A percentile compares a stretch with the other conserved stretches of the same genome.
Conservation (phyloP, 2,113 vertebrate genomes). For the Embiotoca jacksoni region DNA sequence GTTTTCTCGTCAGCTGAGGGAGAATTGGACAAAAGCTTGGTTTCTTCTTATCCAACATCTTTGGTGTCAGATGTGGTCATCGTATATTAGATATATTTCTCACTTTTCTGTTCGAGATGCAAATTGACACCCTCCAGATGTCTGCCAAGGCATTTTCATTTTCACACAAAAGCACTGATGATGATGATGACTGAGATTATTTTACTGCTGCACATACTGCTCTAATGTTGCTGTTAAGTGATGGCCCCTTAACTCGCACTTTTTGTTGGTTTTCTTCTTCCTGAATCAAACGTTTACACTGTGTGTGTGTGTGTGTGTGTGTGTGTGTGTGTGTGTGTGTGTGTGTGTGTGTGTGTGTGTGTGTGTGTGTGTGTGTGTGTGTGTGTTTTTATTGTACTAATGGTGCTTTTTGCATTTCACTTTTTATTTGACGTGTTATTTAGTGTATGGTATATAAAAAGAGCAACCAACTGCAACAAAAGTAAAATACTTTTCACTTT, state of each 20-base stretch:
- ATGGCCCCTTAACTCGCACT: neutral
- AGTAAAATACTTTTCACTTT: too few species aligned
- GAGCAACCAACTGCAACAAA: too few species aligned
- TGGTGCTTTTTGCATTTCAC: too few species aligned
- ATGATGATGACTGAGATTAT: neutral
- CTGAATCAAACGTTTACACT: neutral
- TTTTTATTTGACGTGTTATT: too few species aligned
- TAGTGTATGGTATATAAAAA: too few species aligned
- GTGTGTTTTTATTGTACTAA: too few species aligned
- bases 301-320: too few species aligned
- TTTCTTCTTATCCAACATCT: neutral
- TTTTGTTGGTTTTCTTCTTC: neutral
- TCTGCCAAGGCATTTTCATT: neutral
- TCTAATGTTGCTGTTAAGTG: neutral
- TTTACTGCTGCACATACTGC: neutral
- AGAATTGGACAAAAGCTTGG: neutral
- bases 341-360: too few species aligned
- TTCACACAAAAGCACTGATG: neutral
- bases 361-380: too few species aligned
- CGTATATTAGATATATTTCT: neutral
- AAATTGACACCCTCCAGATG: neutral
- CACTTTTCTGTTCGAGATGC: neutral
- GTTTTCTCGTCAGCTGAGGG: constrained; percentile 22
- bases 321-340: too few species aligned
- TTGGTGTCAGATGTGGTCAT: constrained; percentile 12